Evolutionary conservation across 2,797 vertebrate genomes (phyloP).

Genomic region (Gymnoscopelus microlampas): DNA sequence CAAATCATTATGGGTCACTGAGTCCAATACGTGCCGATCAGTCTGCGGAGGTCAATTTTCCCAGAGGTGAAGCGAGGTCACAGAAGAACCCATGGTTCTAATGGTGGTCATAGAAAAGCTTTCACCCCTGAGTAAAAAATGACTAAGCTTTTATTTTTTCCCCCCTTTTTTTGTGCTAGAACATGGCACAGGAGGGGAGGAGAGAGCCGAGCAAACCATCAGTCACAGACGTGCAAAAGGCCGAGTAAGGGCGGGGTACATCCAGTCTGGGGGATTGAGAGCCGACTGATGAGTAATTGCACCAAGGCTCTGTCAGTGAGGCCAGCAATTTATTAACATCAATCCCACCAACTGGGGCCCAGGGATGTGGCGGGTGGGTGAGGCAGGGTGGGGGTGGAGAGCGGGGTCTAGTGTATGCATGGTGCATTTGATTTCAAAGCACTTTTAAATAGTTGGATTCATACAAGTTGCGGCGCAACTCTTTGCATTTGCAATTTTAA

Average conservation of each 20-base stretch:
- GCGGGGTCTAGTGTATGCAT: slow-evolving; percentile 12
- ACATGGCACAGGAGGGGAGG: slow-evolving; percentile 42
- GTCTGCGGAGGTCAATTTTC: slow-evolving; percentile 55
- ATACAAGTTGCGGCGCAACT: slow-evolving; percentile 18
- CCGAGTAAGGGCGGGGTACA: slow-evolving; percentile 40
- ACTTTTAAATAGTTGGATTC: slow-evolving; percentile 42
- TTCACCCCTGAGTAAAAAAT: slow-evolving; percentile 52
- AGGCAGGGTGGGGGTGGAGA: no score
- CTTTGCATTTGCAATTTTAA: slow-evolving; percentile 28
- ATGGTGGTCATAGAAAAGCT: slow-evolving; percentile 46
- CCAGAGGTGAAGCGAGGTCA: slow-evolving; percentile 50
- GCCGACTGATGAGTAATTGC: slow-evolving; percentile 68
- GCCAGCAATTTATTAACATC: slow-evolving; percentile 62
- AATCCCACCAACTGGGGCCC: slow-evolving; percentile 38
- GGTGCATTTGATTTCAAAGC: slow-evolving; percentile 47
- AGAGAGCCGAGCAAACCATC: slow-evolving; percentile 52
- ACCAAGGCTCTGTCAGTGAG: slow-evolving; percentile 49
- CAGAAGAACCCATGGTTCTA: slow-evolving; percentile 47
- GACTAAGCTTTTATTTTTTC: slow-evolving; percentile 42
- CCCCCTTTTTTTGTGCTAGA: slow-evolving; percentile 31
- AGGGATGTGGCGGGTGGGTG: no score
- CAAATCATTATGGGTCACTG: slow-evolving; percentile 45
- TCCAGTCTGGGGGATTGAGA: slow-evolving; percentile 57
- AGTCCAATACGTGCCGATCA: slow-evolving; percentile 48
- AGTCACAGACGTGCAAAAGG: slow-evolving; percentile 54